Conservation (phyloP, 2,113 vertebrate genomes). For the Mustela lutreola region DNA sequence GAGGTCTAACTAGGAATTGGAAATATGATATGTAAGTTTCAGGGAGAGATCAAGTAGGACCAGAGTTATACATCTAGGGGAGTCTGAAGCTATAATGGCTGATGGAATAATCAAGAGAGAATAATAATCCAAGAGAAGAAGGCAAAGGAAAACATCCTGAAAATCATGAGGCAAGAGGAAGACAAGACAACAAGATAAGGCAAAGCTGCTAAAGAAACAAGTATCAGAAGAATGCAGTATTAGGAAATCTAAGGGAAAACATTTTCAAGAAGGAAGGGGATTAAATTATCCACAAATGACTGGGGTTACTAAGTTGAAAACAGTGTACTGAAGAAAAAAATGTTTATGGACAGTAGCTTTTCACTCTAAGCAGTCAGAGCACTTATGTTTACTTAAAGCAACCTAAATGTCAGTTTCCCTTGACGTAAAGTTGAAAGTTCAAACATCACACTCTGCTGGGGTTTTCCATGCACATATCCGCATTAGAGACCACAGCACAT, state of each 20-base stretch:
- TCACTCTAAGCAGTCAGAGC: background rate
- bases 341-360: background rate
- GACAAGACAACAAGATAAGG: constrained; percentile 21
- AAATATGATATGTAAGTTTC: background rate
- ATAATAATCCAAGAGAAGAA: background rate
- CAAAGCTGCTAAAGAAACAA: background rate
- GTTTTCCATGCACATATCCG: background rate
- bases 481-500: background rate
- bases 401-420: background rate
- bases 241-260: background rate
- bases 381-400: background rate
- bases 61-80: background rate
- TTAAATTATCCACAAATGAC: background rate
- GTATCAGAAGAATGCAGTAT: background rate
- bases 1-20: background rate
- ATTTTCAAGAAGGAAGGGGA: background rate
- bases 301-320: background rate
- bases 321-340: background rate
- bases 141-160: background rate
- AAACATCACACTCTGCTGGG: background rate
- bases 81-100: background rate
- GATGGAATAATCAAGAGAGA: constrained; percentile 6
- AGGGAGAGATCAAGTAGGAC: background rate
- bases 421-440: background rate
- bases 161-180: background rate